Conservation (phyloP, 2,888 invertebrate species). For the Cephus rjabovi region DNA sequence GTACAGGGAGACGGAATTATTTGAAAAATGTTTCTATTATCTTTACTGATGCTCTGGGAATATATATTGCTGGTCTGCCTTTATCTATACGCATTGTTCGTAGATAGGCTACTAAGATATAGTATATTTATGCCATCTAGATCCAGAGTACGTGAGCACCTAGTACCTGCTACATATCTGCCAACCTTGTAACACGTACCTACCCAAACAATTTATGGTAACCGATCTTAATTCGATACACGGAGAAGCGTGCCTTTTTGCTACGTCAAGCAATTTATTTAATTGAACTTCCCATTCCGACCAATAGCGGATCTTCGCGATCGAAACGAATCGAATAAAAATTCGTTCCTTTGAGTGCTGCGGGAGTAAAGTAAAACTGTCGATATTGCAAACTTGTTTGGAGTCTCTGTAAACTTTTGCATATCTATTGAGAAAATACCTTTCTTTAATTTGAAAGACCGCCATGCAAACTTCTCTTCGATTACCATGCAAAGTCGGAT, state of each 20-base stretch:
- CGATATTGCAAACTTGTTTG: not conserved
- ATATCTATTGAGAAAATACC: not conserved
- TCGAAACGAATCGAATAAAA: not conserved
- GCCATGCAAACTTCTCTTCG: not conserved
- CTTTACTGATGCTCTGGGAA: not conserved
- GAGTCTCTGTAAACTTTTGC: not conserved
- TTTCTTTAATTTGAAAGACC: not conserved
- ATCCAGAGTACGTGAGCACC: conserved; percentile 13
- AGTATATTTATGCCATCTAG: conserved; percentile 35
- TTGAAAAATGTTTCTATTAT: not conserved
- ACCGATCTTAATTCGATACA: conserved; percentile 18
- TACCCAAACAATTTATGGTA: conserved; percentile 26
- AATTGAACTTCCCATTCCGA: not conserved
- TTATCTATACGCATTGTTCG: conserved; percentile 28
- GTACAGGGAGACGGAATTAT: not conserved
- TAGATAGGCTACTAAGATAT: conserved; percentile 31
- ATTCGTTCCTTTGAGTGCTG: not conserved
- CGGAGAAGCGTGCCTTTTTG: not conserved
- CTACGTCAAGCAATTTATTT: not conserved
- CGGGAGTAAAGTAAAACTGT: not conserved
- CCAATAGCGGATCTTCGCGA: not conserved
- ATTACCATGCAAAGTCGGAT: not conserved
- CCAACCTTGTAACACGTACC: conserved; percentile 17
- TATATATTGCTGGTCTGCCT: not conserved
- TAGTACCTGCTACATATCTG: not conserved